Evolutionary conservation across 2,797 vertebrate genomes (phyloP), one percentile per base, ranked within the genome.

Genomic region (Orientallactaga sibirica): DNA sequence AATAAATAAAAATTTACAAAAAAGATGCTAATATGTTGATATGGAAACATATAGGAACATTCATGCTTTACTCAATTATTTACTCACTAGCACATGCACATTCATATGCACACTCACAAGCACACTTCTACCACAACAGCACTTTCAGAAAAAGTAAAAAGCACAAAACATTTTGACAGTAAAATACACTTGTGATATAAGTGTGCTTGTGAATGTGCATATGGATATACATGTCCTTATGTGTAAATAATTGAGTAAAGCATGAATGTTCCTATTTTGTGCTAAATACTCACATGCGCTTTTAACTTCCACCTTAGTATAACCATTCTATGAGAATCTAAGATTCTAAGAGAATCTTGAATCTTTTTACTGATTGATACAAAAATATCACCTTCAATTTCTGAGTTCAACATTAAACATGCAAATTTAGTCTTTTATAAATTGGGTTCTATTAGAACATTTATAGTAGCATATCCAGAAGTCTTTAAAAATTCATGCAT

Each of bases 341-440:
- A 37, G 33, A 37, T 37, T 37, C 81, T 24, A 43, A 20, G 12
- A 85, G 81, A 52, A 61, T 25, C 12, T 33, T 52, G 10, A 15
- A 24, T 37, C 0, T 62, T 58, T 81, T 74, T 11, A 84, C 33
- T 58, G 24, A 85, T 29, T 58, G 24, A 85, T 41, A 55, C 0
- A 3, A 4, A 22, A 33, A 75, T 11, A 78, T 85, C 41, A 2
- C 22, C 90, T 41, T 90, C 64, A 80, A 52, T 68, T 92, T 48
- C 29, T 86, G 61, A 81, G 22, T 84, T 68, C 27, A 77, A 0
- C 61, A 48, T 88, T 92, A 87, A 92, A 92, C 8, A 75, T 55
- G 15, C 66, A 29, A 82, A 90, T 22, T 27, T 94, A 61, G 22
- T 68, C 12, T 76, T 85, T 88, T 82, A 76, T 74, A 33, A 75